Percentiles rank a stretch among this genome's conserved stretches.
Evolutionary conservation across 2,113 vertebrate species (phyloP).

Genomic region (Morone chrysops): DNA sequence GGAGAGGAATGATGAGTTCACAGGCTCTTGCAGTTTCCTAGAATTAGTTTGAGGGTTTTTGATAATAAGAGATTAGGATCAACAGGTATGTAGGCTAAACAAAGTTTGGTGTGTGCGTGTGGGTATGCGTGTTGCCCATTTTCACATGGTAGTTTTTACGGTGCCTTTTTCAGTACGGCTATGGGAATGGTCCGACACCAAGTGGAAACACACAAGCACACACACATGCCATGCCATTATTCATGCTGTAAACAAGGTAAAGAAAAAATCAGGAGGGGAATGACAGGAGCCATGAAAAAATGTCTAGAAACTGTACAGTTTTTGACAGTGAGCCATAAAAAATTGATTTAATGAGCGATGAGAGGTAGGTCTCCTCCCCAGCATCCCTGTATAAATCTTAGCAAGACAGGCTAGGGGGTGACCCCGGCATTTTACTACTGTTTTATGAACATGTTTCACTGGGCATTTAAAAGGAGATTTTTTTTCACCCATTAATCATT

Average conservation of each 20-base stretch:
- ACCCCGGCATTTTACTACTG: constrained; percentile 57
- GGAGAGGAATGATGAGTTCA: constrained; percentile 27
- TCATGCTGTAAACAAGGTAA: constrained; percentile 49
- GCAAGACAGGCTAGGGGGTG: constrained; percentile 43
- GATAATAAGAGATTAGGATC: constrained; percentile 35
- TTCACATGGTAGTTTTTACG: neutral
- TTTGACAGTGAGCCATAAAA: constrained; percentile 52
- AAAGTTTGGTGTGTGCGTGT: neutral
- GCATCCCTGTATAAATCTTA: constrained; percentile 49
- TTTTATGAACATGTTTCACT: constrained; percentile 51
- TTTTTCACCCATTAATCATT: constrained; percentile 34
- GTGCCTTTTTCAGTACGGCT: constrained; percentile 11
- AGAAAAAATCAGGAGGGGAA: constrained; percentile 31
- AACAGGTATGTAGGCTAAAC: constrained; percentile 28
- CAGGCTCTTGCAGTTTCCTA: constrained; percentile 25
- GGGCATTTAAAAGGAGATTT: constrained; percentile 43
- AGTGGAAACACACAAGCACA: neutral
- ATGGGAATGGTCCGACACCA: constrained; percentile 2
- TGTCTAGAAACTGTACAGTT: constrained; percentile 31
- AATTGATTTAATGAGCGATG: constrained; percentile 60
- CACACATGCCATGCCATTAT: constrained; percentile 14
- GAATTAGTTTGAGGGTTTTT: constrained; percentile 39
- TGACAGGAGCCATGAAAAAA: constrained; percentile 47
- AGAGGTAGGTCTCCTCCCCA: constrained; percentile 23
- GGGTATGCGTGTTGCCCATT: too few relatives aligned